A percentile compares a stretch with the other conserved stretches of the same genome.
These are phyloP conservation scores for Cyanocitta stelleri DNA, from an alignment of 2,113 vertebrate genomes.

Conservation along the genomic window DNA sequence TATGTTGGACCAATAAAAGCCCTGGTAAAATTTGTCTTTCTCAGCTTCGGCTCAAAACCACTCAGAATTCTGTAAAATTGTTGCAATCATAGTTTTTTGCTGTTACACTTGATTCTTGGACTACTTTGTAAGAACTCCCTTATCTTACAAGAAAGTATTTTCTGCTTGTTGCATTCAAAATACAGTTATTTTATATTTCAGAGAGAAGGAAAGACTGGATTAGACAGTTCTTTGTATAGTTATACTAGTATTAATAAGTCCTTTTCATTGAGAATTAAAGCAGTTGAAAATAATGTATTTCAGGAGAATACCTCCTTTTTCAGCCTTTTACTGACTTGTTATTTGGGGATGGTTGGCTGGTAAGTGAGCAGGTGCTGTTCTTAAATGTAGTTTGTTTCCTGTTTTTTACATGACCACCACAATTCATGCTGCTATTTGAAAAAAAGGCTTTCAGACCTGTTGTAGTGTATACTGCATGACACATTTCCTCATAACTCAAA, in stretches of 20 bases:
- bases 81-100: neutral
- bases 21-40: neutral
- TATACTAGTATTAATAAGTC: neutral
- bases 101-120: neutral
- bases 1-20: neutral
- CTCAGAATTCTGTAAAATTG: neutral
- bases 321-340: neutral
- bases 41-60: neutral
- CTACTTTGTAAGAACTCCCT: neutral
- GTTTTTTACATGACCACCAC: neutral
- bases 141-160: neutral
- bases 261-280: neutral
- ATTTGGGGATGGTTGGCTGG: neutral
- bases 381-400: neutral
- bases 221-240: neutral
- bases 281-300: neutral
- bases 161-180: neutral
- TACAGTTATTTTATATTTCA: neutral
- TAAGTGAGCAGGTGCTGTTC: neutral
- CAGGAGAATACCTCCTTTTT: neutral
- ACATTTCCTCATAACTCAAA: neutral
- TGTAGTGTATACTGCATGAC: neutral
- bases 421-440: neutral
- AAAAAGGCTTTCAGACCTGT: neutral
- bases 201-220: neutral